Evolutionary conservation across 92 coral and sea anemone genomes (phyloP).

Genomic region (Anthopleura xanthogrammica): DNA sequence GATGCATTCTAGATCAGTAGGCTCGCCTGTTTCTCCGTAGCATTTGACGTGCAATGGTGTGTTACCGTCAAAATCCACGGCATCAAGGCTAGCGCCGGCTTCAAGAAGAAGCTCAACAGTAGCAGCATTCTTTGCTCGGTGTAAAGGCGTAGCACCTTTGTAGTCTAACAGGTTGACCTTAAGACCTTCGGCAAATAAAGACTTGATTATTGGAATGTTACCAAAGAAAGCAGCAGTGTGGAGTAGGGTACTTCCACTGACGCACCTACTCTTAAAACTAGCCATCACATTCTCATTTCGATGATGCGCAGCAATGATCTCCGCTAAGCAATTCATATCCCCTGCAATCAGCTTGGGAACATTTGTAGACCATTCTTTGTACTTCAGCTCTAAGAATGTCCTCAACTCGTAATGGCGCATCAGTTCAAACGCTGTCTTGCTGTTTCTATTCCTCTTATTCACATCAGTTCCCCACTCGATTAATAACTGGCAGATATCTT

Average conservation of each 20-base stretch:
- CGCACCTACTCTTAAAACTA: conserved; percentile 86
- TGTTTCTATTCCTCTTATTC: conserved; percentile 73
- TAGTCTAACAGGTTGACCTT: conserved; percentile 88
- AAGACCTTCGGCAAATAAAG: conserved; percentile 79
- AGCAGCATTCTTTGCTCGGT: conserved; percentile 85
- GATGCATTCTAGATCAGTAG: conserved; percentile 86
- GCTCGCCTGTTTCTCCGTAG: conserved; percentile 92
- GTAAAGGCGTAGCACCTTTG: conserved; percentile 96
- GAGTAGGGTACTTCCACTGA: conserved; percentile 91
- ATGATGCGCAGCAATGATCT: conserved; percentile 80
- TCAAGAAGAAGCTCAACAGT: conserved; percentile 91
- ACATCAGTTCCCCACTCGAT: conserved; percentile 99
- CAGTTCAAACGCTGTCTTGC: conserved; percentile 90
- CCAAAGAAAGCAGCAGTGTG: conserved; percentile 97
- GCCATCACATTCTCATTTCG: conserved; percentile 78
- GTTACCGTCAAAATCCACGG: conserved; percentile 91
- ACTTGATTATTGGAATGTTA: conserved; percentile 78
- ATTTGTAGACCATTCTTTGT: conserved; percentile 68
- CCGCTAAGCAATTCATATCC: conserved; percentile 62
- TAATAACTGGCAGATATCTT: conserved; percentile 87
- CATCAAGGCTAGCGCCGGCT: conserved; percentile 88
- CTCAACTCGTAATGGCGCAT: conserved; percentile 89
- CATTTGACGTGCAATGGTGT: conserved; percentile 96
- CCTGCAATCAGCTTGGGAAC: conserved; percentile 86
- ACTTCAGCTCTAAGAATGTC: conserved; percentile 66